Evolutionary conservation across 1,140 invertebrate species (phyloP), one percentile per base, ranked within the genome.

Genomic region (Phocides pigmalion): DNA sequence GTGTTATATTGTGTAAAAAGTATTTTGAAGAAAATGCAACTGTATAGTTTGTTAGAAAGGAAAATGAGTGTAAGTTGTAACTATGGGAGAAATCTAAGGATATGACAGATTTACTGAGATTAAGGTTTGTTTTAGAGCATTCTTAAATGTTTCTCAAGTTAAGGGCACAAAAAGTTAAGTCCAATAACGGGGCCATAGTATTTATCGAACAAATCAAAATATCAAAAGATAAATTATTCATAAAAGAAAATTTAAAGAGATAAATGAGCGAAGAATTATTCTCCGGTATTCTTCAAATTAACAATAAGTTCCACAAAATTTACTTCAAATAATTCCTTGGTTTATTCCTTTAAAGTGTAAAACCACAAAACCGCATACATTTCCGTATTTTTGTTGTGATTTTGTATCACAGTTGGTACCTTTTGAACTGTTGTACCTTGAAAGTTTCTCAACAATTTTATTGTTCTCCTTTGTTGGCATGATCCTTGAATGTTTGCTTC

Each of bases 381-480:
- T 77, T 84, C 77, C 75, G 54, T 71, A 74, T 68, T 80, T 78
- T 78, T 79, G 71, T 87, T 83, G 73, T 81, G 78, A 87, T 82
- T 84, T 79, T 74, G 11, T 56, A 80, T 69, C 70, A 58, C 73
- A 68, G 12, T 62, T 54, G 66, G 20, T 46, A 62, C 64, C 54
- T 66, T 53, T 69, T 54, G 20, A 54, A 69, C 56, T 62, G 35
- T 64, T 28, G 39, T 44, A 17, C 54, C 54, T 59, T 59, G 54
- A 46, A 59, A 42, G 51, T 66, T 15, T 44, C 15, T n/a, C 16
- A 37, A 62, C 22, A 54, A 8, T 28, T 28, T 28, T 28, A 62
- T 46, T 12, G 50, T 39, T 62, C 14, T 12, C 53, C 32, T 61
- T 61, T 61, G 44, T 61, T 25, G 12, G 20, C 22, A 46, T 22